These are phyloP conservation scores for Congeria kusceri DNA, from an alignment of 2,888 invertebrate species.

Conservation along the genomic window DNA sequence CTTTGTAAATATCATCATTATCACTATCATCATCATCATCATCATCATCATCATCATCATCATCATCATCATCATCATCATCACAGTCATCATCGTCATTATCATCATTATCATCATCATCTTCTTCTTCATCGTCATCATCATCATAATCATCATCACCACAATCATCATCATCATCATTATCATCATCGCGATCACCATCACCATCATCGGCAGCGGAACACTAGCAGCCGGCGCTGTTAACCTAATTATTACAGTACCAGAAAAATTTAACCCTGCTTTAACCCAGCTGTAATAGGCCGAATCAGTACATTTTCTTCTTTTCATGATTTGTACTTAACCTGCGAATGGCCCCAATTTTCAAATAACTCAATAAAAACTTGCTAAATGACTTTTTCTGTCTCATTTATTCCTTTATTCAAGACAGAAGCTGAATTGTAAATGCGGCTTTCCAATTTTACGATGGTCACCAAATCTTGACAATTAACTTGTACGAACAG, in stretches of 20 bases:
- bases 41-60: slow-evolving; percentile 22
- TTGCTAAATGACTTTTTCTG: slow-evolving; percentile 35
- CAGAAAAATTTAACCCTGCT: slow-evolving; percentile 7
- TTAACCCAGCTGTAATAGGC: slow-evolving; percentile 12
- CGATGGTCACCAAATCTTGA: slow-evolving; percentile 11
- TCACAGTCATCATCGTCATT: slow-evolving; percentile 1
- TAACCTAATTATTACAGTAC: slow-evolving; percentile 1
- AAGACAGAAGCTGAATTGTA: slow-evolving; percentile 18
- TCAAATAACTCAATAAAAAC: slow-evolving; percentile 10
- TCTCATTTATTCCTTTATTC: slow-evolving; percentile 28
- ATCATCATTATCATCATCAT: slow-evolving; percentile 16
- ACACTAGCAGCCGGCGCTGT: no score
- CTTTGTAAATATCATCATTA: neutral
- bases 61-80: slow-evolving; percentile 20
- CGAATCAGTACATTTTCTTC: no score
- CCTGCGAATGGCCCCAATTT: slow-evolving; percentile 3
- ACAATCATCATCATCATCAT: no score
- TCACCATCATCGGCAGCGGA: no score
- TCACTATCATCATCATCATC: slow-evolving; percentile 15
- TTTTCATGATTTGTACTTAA: no score
- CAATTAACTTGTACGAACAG: slow-evolving; percentile 41
- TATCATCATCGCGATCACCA: no score
- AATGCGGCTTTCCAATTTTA: slow-evolving; percentile 13
- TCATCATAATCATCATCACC: no score
- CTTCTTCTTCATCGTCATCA: neutral